Evolutionary conservation across 2,888 invertebrate genomes (phyloP), one percentile per base, ranked within the genome.

Genomic region (Oithona nana): DNA sequence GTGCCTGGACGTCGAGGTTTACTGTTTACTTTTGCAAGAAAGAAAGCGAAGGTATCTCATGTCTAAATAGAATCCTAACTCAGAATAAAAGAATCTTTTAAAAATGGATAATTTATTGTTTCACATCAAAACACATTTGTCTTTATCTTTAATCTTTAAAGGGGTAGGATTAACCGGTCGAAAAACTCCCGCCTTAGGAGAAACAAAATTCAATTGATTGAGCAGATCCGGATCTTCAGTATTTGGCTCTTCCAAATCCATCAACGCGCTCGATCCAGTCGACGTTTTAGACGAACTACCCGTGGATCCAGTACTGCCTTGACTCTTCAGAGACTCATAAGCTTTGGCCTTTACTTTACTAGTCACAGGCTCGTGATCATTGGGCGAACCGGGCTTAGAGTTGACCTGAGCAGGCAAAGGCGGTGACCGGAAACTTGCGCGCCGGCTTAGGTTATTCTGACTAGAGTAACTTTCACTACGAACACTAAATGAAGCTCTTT

Each of bases 311-410:
- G 59, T 59, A 1, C 26, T 26, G 3, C 28, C 49, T 50, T 59
- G 59, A 28, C 50, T 50, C 59, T 59, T 59, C n/a, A 59, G 22
- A 11, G 59, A 59, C 49, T 59, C 59, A 28, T 50, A 59, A 24
- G 50, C 49, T 11, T 22, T 48, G 16, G 20, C 39, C 24, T 57
- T 29, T 3, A 20, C 20, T 50, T 59, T 59, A 13, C 24, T 48
- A 49, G 48, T 50, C 1, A 26, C 24, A 26, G 50, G 26, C 13
- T 49, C 50, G 39, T n/a, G 22, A 30, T 22, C 22, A 24, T 22
- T 11, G 16, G 48, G 49, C 13, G 59, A 59, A 24, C 50, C 50
- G 39, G 57, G 57, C 26, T 48, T 22, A 6, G 59, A 22, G 39
- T 39, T 39, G 3, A 26, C 20, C 24, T 26, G 24, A 16, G 13